Evolutionary conservation across 2,113 vertebrate species (phyloP), one percentile per base, ranked within the genome.

Genomic region (Gadus chalcogrammus): DNA sequence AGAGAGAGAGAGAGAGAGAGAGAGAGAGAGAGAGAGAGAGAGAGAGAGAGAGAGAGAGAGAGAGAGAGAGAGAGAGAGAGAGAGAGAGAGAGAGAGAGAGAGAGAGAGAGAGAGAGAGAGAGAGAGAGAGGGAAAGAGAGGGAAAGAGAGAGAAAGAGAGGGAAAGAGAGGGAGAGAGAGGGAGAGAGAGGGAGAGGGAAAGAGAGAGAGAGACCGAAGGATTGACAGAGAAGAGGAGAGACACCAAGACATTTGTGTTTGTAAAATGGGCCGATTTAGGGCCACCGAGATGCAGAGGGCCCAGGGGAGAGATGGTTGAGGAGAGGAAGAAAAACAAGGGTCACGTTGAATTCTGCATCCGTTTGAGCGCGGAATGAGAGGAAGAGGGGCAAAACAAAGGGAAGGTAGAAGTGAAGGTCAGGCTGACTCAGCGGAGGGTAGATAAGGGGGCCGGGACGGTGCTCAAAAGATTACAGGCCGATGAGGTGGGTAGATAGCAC

Each of bases 331-430:
- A 56, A 67, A 20, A 0, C n/a, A 3, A 5, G 5, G 5, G 61
- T 22, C 20, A 70, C 35, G 68, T 60, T 71, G 55, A 60, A 61
- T n/a, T 61, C 74, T 72, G 66, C 8, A 38, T 38, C 71, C 9
- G 27, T 76, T 79, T 56, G 2, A 35, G 31, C 4, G 4, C 31
- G 31, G 31, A 7, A 35, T 35, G 48, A 59, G 74, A 58, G 65
- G 58, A 71, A 64, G 72, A 67, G 72, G 71, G 74, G 70, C 60
- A 22, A 68, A 75, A 35, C 64, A 48, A 72, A 72, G 66, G 56
- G 42, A 71, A 61, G 67, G 35, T 59, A 42, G 56, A 67, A 22
- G 59, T 76, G 82, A 87, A 82, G 82, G 79, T 80, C 65, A 75
- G 55, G 31, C 42, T 58, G 73, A 64, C 53, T 2, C 65, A 74